Base-by-base conservation (phyloP, 2,113 vertebrate species). In the Agapornis roseicollis region DNA sequence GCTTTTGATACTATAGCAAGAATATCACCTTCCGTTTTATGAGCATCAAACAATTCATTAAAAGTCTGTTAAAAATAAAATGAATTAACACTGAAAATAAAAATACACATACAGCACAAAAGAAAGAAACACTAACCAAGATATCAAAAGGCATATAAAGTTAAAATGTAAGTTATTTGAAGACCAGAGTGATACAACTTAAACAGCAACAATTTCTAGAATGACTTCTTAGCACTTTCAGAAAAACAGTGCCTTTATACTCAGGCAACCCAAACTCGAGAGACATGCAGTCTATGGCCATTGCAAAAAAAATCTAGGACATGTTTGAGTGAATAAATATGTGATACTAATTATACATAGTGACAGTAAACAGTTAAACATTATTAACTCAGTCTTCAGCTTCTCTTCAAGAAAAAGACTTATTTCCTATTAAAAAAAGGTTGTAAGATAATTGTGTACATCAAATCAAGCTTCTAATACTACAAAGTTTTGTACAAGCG, bases 1-100 rank as follows among this genome's bases (percentile, higher is more conserved):
- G 99, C 99, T 98, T 99, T 99, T 71, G 99, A 99, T 22, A 99
- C 99, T 58, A 99, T 99, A 66, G 98, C 98, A 96, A 99, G 97
- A 96, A 99, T 99, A 93, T 99, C 99, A 0, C 98, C 98, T 91
- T 99, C 99, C 10, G 99, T 99, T 96, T 98, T 99, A 96, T 99
- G 99, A 69, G 99, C 98, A 97, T 98, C 98, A 94, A 99, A 99
- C 55, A 98, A 97, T 93, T 99, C 99, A 95, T 99, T 99, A 98
- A 99, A 99, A 10, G 99, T 99, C 99, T 99, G 83, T 49, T 91
- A 97, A 97, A 94, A 94, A 89, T 17, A 96, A 94, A 47, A 88
- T 13, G 2, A 94, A 85, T 39, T 91, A 90, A 79, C 31, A 88
- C 71, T 81, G 53, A 93, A 97, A 93, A 94, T n/a, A 80, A 71